These are phyloP conservation scores for Andrena trimmerana DNA, from an alignment of 2,888 invertebrate genomes.

Conservation along the genomic window DNA sequence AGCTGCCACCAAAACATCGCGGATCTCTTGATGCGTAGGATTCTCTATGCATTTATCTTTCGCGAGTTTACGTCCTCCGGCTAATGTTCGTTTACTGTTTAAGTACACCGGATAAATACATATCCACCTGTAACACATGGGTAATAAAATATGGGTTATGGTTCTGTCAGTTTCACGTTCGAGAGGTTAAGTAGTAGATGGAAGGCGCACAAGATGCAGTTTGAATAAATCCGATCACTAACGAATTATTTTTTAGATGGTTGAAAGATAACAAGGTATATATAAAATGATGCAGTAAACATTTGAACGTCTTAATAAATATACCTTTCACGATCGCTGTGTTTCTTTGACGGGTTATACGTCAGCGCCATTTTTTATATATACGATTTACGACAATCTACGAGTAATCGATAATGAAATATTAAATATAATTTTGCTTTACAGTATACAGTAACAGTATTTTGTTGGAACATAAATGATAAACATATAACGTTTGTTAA, in stretches of 20 bases:
- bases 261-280: too few relatives aligned
- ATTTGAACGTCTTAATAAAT: neutral
- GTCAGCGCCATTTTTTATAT: slow-evolving; percentile 80
- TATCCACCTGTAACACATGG: slow-evolving; percentile 91
- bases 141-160: neutral
- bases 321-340: slow-evolving; percentile 92
- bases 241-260: neutral
- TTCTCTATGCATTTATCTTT: slow-evolving; percentile 96
- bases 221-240: slow-evolving; percentile 1
- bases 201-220: neutral
- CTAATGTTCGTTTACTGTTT: slow-evolving; percentile 96
- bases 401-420: neutral
- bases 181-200: slow-evolving; percentile 70
- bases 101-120: slow-evolving; percentile 99
- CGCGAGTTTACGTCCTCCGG: slow-evolving; percentile 94
- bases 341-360: slow-evolving; percentile 92
- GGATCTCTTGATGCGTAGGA: slow-evolving; percentile 97
- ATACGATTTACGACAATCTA: neutral
- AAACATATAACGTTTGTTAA: neutral
- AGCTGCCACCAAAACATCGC: slow-evolving; percentile 94
- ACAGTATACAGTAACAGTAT: neutral
- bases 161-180: slow-evolving; percentile 10
- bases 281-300: neutral
- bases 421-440: neutral
- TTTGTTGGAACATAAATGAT: neutral